Base-by-base conservation (phyloP, 2,888 invertebrate species). In the Fragum whitleyi region DNA sequence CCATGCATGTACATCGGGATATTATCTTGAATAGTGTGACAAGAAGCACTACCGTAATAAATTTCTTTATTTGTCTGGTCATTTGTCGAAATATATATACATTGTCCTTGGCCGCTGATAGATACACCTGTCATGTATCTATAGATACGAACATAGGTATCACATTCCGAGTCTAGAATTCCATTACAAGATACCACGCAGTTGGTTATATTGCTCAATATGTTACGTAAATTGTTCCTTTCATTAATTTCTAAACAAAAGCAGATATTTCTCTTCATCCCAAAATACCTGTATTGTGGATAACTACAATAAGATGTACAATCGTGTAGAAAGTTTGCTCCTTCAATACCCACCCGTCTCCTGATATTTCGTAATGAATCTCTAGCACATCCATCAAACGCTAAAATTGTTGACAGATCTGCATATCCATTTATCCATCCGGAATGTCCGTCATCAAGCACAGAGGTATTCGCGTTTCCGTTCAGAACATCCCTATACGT, bases 401-500 rank as follows among this genome's bases (percentile, higher is more conserved):
- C 21, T 26, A 57, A 26, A 57, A 14, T 26, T 6, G 23, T 57
- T 6, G 57, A 57, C 1, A 57, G 57, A 14, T 57, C 26, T 21
- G 23, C 57, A 57, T 57, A 57, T 23, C 57, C 57, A 5, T 11
- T 3, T 23, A 57, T 23, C 57, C 57, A 57, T 1, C 57, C 57
- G 2, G 57, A 57, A 2, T 21, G 9, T 2, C 57, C 57, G 23
- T 57, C 57, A 7, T 26, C 26, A 21, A 57, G 21, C 9, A 26
- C 26, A 14, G 23, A 21, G 9, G 26, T 57, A 23, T 57, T 23
- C 2, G 57, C 57, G 23, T 26, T 2, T 23, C 57, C 57, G 23
- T 26, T 21, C n/a, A 26, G 57, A 57, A 57, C 57, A 26, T 57
- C 57, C 23, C n/a, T 57, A 14, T 57, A 57, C 14, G 57, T 57